Evolutionary conservation across 2,113 vertebrate species (phyloP), one percentile per base, ranked within the genome.

Genomic region (Zosterops hypoxanthus): DNA sequence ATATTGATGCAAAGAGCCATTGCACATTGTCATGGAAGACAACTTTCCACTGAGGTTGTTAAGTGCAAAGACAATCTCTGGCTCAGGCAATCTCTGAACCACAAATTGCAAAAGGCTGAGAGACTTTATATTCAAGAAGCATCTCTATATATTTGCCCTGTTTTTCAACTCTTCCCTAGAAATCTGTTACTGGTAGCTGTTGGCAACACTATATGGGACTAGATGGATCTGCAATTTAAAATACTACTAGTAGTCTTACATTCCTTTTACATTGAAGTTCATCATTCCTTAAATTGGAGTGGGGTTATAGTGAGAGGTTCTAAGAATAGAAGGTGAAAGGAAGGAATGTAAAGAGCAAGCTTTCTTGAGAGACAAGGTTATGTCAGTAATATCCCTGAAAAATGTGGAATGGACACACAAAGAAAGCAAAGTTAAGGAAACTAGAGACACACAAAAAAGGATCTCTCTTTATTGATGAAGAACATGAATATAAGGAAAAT

Each of bases 111-210:
- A 57, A 87, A 87, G 31, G 47, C 63, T 83, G 63, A 69, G 82
- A 80, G 85, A 82, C 75, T 88, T 92, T 72, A 50, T 66, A 86
- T 82, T 93, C 76, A 88, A 80, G 71, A 86, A 82, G 21, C 79
- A 61, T 77, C 59, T 90, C 82, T 77, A 12, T 91, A 28, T 82
- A 65, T 93, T 90, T 93, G 8, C 28, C 53, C 41, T 73, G 50
- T 57, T 94, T 87, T 85, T 92, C 66, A 72, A 1, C 28, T 90
- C 41, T 96, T 96, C 41, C 34, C 24, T 46, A 82, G 75, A 94
- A 96, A 90, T 79, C 44, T 90, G 39, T 69, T 93, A 44, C 13
- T 57, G 59, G 71, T 68, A 94, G 64, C 49, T 92, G 49, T 82
- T 88, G 36, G 59, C 47, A 82, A 61, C 46, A 57, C 22, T 19